These are phyloP conservation scores for Mythimna albipuncta DNA, from an alignment of 2,888 invertebrate species.

Conservation along the genomic window DNA sequence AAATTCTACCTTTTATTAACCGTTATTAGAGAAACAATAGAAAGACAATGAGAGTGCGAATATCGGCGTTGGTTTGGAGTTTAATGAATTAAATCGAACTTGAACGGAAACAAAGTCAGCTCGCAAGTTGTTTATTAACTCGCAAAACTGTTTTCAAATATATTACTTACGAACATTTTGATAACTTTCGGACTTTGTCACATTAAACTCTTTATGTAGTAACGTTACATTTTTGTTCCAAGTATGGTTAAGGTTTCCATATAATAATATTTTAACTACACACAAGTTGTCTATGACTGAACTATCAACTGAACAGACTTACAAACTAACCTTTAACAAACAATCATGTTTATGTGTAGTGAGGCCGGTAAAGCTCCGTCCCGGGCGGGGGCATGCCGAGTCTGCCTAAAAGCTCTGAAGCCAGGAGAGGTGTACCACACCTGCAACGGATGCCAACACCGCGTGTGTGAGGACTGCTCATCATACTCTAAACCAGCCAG, in stretches of 20 bases:
- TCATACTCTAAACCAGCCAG: slow-evolving; percentile 96
- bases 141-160: background rate
- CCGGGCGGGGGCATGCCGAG: slow-evolving; percentile 93
- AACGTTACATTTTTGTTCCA: background rate
- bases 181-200: background rate
- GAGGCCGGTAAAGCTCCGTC: slow-evolving; percentile 94
- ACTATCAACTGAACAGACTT: background rate
- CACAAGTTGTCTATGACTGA: background rate
- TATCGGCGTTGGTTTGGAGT: no score
- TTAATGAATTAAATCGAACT: background rate
- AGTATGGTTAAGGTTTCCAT: background rate
- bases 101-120: background rate
- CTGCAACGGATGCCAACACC: slow-evolving; percentile 97
- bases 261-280: background rate
- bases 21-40: no score
- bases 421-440: slow-evolving; percentile 96
- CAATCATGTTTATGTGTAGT: slow-evolving; percentile 66
- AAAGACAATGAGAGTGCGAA: no score
- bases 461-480: slow-evolving; percentile 98
- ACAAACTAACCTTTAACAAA: background rate
- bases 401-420: slow-evolving; percentile 97
- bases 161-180: background rate
- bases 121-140: background rate
- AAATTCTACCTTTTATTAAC: no score
- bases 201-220: background rate